A percentile compares a stretch with the other conserved stretches of the same genome.
phyloP scores from a whole-genome alignment of 2,113 vertebrate genomes.

The Urocolius indicus region DNA sequence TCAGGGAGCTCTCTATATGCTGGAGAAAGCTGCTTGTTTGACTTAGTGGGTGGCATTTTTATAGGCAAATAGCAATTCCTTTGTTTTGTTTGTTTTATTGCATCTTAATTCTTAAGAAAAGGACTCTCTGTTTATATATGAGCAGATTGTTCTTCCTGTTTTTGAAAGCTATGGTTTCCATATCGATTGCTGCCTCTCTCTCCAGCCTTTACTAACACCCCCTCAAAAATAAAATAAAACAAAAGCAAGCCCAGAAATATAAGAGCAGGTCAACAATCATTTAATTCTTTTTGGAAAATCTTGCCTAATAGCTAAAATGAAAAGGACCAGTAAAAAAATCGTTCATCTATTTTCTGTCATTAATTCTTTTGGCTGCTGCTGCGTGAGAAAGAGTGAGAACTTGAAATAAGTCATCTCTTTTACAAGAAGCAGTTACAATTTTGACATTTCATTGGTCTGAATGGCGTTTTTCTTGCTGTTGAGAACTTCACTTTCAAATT shows the following conservation, averaged over 20 bases:
- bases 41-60: conserved; percentile 63
- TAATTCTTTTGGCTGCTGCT: neutral
- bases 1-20: neutral
- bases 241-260: neutral
- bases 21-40: conserved; percentile 1
- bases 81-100: conserved; percentile 55
- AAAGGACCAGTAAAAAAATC: neutral
- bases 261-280: neutral
- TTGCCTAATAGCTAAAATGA: neutral
- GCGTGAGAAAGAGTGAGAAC: neutral
- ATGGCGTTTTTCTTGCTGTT: neutral
- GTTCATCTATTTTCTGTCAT: neutral
- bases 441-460: neutral
- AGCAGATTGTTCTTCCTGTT: neutral
- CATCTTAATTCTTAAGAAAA: conserved; percentile 9
- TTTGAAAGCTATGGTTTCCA: conserved; percentile 23
- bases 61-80: conserved; percentile 38
- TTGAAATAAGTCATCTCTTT: neutral
- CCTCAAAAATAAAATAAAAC: neutral
- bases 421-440: neutral
- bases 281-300: conserved; percentile 41
- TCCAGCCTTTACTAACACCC: neutral
- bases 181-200: neutral
- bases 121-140: neutral
- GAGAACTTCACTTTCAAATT: neutral